Percentiles rank a stretch among this genome's conserved stretches.
phyloP scores from a whole-genome alignment of 2,888 invertebrate genomes.

The Hydrotaea diabolus region DNA sequence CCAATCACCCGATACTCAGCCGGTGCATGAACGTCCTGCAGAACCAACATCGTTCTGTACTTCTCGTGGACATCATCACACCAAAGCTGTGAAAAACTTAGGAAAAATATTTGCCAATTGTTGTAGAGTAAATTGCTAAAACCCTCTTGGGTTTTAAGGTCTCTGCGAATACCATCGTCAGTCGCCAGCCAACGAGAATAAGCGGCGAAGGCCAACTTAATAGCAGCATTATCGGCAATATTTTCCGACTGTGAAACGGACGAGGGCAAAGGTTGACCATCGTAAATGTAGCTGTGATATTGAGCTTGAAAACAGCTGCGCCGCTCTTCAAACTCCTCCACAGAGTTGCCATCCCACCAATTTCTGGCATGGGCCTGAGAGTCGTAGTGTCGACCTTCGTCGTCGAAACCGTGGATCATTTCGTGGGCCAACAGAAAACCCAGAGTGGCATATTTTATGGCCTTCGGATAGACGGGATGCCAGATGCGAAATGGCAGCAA shows the following conservation, averaged over 20 bases:
- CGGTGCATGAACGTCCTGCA: conserved; percentile 70
- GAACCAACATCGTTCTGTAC: conserved; percentile 68
- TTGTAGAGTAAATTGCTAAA: conserved; percentile 70
- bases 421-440: conserved; percentile 77
- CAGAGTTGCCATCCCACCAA: conserved; percentile 76
- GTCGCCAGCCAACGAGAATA: conserved; percentile 74
- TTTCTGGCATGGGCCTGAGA: conserved; percentile 70
- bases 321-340: conserved; percentile 73
- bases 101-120: conserved; percentile 75
- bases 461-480: conserved; percentile 74
- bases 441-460: conserved; percentile 75
- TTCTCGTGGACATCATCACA: conserved; percentile 74
- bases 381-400: conserved; percentile 74
- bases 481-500: conserved; percentile 76
- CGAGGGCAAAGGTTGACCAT: conserved; percentile 69
- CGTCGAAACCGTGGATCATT: conserved; percentile 78
- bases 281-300: conserved; percentile 74
- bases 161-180: background rate
- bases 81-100: conserved; percentile 76
- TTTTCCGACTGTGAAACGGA: conserved; percentile 74
- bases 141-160: background rate
- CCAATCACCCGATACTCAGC: conserved; percentile 76
- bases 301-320: conserved; percentile 77
- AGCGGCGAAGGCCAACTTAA: conserved; percentile 77
- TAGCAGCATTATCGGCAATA: conserved; percentile 78